Percentiles rank a stretch among this genome's conserved stretches.
phyloP scores from a whole-genome alignment of 2,888 invertebrate species.

The Itoplectis maculator region DNA sequence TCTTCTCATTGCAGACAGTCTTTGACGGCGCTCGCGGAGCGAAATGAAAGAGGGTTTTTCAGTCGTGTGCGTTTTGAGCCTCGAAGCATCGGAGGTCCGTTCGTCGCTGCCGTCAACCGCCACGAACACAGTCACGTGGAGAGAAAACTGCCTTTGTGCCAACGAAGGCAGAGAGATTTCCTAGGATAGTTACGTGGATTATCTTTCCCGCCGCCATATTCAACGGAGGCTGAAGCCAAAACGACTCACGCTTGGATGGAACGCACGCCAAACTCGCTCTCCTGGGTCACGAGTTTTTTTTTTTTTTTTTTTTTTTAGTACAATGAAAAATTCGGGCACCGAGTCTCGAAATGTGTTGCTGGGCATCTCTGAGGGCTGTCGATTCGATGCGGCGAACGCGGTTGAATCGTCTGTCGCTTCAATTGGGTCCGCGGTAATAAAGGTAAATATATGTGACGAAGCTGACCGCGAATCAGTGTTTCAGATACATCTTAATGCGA shows the following conservation, averaged over 20 bases:
- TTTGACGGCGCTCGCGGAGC: conserved; percentile 44
- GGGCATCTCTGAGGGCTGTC: conserved; percentile 39
- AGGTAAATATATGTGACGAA: conserved; percentile 23
- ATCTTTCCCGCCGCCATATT: conserved; percentile 82
- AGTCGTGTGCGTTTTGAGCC: conserved; percentile 62
- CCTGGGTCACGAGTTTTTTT: conserved; percentile 57
- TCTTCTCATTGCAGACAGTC: conserved; percentile 15
- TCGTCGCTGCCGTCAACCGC: conserved; percentile 11
- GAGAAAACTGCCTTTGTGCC: conserved; percentile 67
- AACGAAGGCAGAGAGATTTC: conserved; percentile 64
- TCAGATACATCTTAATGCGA: background rate
- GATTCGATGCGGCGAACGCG: conserved; percentile 39
- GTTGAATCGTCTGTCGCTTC: conserved; percentile 48
- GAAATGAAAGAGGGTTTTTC: conserved; percentile 5
- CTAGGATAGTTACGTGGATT: conserved; percentile 82
- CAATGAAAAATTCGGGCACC: conserved; percentile 56
- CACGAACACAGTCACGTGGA: conserved; percentile 32
- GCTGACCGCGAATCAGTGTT: conserved; percentile 45
- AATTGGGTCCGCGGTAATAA: background rate
- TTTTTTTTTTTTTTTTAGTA: conserved; percentile 56
- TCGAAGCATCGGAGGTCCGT: conserved; percentile 23
- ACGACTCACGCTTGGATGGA: conserved; percentile 75
- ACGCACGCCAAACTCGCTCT: conserved; percentile 72
- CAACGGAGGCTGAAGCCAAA: conserved; percentile 80
- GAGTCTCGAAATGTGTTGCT: conserved; percentile 10